Percentiles rank a stretch among this genome's conserved stretches.
Conservation (phyloP, 2,888 invertebrate species). For the Ectropis crepuscularia region DNA sequence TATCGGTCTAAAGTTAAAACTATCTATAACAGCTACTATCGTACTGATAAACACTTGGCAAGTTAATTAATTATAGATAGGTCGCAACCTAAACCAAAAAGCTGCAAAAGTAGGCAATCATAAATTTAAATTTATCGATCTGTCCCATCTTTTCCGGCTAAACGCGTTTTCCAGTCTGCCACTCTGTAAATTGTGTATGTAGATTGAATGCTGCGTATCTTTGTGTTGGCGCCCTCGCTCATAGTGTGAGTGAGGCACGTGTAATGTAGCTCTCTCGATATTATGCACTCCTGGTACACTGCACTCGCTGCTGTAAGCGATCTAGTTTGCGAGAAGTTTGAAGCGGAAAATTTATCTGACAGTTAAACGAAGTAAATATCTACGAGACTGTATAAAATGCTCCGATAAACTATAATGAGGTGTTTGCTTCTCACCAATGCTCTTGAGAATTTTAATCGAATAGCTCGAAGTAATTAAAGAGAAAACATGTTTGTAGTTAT, state of each 20-base stretch:
- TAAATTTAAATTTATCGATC: constrained; percentile 58
- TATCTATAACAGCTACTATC: too few species aligned
- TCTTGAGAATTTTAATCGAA: constrained; percentile 24
- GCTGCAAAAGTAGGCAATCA: constrained; percentile 14
- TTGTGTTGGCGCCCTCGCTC: constrained; percentile 33
- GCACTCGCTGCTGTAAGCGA: constrained; percentile 70
- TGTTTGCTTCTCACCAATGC: constrained; percentile 32
- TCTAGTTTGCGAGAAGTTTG: constrained; percentile 71
- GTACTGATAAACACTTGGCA: too few species aligned
- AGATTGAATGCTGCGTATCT: constrained; percentile 48
- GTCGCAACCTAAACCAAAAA: background rate
- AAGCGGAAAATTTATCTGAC: constrained; percentile 71
- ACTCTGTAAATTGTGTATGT: constrained; percentile 61
- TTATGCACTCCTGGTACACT: constrained; percentile 62
- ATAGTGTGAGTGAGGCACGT: constrained; percentile 70
- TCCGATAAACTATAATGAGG: constrained; percentile 38
- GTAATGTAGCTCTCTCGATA: constrained; percentile 57
- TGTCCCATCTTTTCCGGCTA: constrained; percentile 69
- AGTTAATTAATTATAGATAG: too few species aligned
- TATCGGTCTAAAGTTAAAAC: too few species aligned
- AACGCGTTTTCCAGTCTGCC: constrained; percentile 73
- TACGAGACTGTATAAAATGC: constrained; percentile 39
- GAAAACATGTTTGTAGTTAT: too few species aligned
- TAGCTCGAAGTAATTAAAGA: constrained; percentile 17
- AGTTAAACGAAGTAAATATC: constrained; percentile 58